phyloP scores from a whole-genome alignment of 2,797 vertebrate species.

The Melanotaenia parkinsoni region DNA sequence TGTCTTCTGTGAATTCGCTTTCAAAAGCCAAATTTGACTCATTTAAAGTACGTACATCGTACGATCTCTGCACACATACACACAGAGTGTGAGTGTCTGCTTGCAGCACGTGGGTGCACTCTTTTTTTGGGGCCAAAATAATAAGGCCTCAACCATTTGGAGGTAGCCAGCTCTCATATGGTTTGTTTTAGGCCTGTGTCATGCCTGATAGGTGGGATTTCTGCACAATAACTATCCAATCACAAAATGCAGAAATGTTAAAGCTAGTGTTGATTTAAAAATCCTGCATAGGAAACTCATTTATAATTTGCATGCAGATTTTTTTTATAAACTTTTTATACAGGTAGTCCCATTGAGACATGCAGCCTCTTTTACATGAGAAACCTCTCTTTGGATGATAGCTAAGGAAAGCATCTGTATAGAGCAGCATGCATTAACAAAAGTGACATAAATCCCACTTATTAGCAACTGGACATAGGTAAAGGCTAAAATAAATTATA shows the following conservation, averaged over 20 bases:
- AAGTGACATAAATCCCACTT: not conserved
- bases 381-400: too few species aligned
- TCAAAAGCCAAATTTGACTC: slow-evolving; percentile 2
- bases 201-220: slow-evolving; percentile 5
- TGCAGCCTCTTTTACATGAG: too few species aligned
- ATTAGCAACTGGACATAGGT: not conserved
- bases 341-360: too few species aligned
- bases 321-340: too few species aligned
- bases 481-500: slow-evolving; percentile 19
- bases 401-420: not conserved
- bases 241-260: not conserved
- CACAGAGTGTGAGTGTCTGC: not conserved
- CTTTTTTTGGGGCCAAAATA: not conserved
- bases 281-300: not conserved
- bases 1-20: slow-evolving; percentile 8
- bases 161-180: not conserved
- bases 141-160: not conserved
- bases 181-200: slow-evolving; percentile 23
- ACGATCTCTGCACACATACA: not conserved
- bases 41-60: not conserved
- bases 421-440: not conserved
- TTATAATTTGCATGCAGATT: not conserved
- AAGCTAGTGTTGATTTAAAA: not conserved
- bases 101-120: slow-evolving; percentile 18
- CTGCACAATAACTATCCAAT: not conserved